Evolutionary conservation across 2,888 invertebrate species (phyloP), one percentile per base, ranked within the genome.

Genomic region (Brassicogethes aeneus): DNA sequence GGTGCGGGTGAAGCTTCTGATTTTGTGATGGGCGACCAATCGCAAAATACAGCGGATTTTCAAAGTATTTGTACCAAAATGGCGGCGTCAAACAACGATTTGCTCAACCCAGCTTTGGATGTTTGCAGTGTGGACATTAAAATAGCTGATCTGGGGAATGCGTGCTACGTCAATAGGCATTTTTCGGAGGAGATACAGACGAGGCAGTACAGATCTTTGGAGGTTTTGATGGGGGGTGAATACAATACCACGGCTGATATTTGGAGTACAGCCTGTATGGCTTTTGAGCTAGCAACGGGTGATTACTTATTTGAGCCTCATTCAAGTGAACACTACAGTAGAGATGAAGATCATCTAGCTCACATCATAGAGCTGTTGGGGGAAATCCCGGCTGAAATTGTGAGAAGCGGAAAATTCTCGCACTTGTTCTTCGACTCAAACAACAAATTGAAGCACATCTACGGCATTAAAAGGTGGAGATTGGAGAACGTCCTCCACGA

Each of bases 231-330:
- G 40, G 95, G 97, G 56, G 88, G 94, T 34, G 95, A 93, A 0
- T 99, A 99, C 69, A 93, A 90, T 39, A 84, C 96, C 8, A 92
- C 96, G 1, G 97, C 97, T 29, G 99, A 99, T 66, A 94, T 99
- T 54, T 99, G 99, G 99, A 96, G 95, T 60, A 94, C 96, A 14
- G 99, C 99, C 5, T 99, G 99, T 64, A 96, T 99, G 94, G 97
- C 97, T 33, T 99, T 99, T 70, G 99, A 99, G 68, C 70, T 99
- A 57, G 96, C 96, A 10, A 97, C 97, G 15, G 99, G 99, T 41
- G 99, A 99, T 72, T 99, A 97, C 69, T 75, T 99, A 51, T 99
- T 99, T 71, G 99, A 99, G 70, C 97, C 99, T 36, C 97, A 97
- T 69, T 93, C 93, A 32, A 95, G 96, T 31, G 93, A 94, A 60